phyloP scores from a whole-genome alignment of 2,113 vertebrate genomes.

The Emydura subglobosa region DNA sequence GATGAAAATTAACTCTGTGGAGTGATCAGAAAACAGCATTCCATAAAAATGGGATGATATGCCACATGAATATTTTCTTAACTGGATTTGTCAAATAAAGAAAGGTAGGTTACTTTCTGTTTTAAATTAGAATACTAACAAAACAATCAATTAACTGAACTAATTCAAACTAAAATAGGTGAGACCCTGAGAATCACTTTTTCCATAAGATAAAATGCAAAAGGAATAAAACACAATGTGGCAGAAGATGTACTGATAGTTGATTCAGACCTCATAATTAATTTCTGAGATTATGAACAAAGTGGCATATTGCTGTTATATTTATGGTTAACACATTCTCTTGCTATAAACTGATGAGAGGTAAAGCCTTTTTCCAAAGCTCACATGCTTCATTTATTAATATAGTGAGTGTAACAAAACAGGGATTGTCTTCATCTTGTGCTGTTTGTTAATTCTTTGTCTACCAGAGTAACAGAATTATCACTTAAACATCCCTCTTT shows the following conservation, averaged over 20 bases:
- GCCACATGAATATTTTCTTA: background rate
- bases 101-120: fast-evolving
- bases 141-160: fast-evolving
- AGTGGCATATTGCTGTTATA: background rate
- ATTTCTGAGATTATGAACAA: background rate
- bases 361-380: background rate
- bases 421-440: background rate
- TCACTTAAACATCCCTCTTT: background rate
- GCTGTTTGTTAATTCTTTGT: fast-evolving
- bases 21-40: fast-evolving
- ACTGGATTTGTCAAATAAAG: fast-evolving
- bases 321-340: background rate
- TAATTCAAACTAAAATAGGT: fast-evolving
- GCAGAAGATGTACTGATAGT: background rate
- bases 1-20: fast-evolving
- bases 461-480: background rate
- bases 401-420: background rate
- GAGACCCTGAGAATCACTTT: background rate
- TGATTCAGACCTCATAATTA: fast-evolving
- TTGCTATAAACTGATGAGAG: background rate
- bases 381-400: background rate
- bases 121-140: fast-evolving
- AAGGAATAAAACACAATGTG: fast-evolving
- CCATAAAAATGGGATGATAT: fast-evolving
- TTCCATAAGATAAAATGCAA: background rate